These are phyloP conservation scores for Pachyramphus minor DNA, from an alignment of 2,113 vertebrate genomes.

Conservation along the genomic window DNA sequence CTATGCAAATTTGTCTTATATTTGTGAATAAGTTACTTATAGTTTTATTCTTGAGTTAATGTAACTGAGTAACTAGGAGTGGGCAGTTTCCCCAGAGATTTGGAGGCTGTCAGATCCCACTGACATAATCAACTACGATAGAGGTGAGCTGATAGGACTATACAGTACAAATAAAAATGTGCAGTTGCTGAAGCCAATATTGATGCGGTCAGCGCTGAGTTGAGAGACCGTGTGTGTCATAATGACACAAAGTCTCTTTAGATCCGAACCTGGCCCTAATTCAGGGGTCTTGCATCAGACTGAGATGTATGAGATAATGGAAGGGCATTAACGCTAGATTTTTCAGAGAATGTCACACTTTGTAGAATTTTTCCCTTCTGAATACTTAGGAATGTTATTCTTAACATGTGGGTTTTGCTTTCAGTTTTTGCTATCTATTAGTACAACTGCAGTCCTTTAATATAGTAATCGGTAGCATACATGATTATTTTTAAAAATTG, in stretches of 20 bases:
- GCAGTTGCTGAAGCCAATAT: neutral
- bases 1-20: neutral
- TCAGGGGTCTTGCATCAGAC: neutral
- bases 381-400: neutral
- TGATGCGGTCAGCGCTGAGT: neutral
- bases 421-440: neutral
- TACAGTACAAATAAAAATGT: neutral
- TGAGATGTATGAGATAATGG: neutral
- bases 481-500: neutral
- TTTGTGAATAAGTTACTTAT: neutral
- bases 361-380: neutral
- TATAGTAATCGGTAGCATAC: neutral
- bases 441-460: neutral
- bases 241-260: neutral
- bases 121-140: neutral
- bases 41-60: neutral
- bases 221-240: neutral
- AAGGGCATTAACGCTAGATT: neutral
- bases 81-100: neutral
- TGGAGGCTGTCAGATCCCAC: neutral
- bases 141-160: neutral
- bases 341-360: neutral
- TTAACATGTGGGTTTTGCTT: neutral
- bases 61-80: neutral
- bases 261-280: neutral